Conservation (phyloP, 2,797 vertebrate genomes). For the Zenarchopterus dispar region DNA sequence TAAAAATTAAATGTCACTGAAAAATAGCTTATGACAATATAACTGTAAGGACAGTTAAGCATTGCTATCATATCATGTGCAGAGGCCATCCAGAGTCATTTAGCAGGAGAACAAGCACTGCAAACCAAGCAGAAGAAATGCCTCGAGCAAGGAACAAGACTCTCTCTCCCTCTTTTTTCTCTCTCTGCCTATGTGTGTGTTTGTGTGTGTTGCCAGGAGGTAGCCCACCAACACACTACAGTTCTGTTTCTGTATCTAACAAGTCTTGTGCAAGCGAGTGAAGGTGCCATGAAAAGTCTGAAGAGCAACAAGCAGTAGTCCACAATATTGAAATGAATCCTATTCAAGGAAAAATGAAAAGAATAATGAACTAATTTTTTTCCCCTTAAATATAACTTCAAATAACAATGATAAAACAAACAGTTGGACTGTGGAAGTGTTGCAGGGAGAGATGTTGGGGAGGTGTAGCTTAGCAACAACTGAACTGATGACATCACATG, state of each 20-base stretch:
- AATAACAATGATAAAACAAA: too few relatives aligned
- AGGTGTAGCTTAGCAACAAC: too few relatives aligned
- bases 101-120: constrained; percentile 69
- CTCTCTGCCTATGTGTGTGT: constrained; percentile 20
- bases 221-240: constrained; percentile 35
- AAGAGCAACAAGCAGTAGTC: constrained; percentile 11
- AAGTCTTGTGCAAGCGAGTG: constrained; percentile 15
- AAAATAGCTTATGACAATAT: constrained; percentile 28
- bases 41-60: constrained; percentile 42
- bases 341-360: too few relatives aligned
- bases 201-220: constrained; percentile 20
- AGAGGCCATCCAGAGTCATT: constrained; percentile 59
- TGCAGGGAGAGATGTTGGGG: too few relatives aligned
- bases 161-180: constrained; percentile 1
- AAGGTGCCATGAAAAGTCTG: constrained; percentile 31
- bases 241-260: constrained; percentile 28
- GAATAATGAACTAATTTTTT: too few relatives aligned
- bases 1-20: constrained; percentile 4
- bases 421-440: too few relatives aligned
- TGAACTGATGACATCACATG: too few relatives aligned
- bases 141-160: constrained; percentile 56
- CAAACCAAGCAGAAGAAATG: constrained; percentile 78
- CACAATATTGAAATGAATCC: too few relatives aligned
- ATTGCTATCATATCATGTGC: constrained; percentile 41
- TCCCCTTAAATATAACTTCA: too few relatives aligned